Percentiles rank a stretch among this genome's conserved stretches.
Evolutionary conservation across 2,113 vertebrate species (phyloP).

Genomic region (Ceyx melanurus): DNA sequence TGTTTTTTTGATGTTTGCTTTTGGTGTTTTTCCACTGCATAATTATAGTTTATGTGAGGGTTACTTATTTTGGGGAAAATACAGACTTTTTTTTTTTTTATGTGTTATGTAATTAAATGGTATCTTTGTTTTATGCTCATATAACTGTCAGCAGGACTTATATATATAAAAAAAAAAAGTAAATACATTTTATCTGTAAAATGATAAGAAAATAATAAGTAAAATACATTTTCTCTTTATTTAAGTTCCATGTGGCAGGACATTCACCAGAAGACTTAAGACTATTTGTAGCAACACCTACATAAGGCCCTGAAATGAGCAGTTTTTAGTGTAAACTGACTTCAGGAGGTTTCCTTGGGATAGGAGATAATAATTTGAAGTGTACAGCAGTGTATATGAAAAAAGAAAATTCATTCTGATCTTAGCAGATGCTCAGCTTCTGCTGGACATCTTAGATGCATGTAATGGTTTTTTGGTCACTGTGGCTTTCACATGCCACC

Average conservation of each 20-base stretch:
- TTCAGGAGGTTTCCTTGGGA: not conserved
- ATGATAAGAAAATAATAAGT: not conserved
- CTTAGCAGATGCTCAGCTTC: not conserved
- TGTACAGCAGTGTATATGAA: not conserved
- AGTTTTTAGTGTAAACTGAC: not conserved
- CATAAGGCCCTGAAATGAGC: not conserved
- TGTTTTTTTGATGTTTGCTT: not conserved
- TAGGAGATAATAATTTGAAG: not conserved
- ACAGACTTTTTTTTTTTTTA: not conserved
- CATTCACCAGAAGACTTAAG: not conserved
- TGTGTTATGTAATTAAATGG: not conserved
- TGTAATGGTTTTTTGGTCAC: not conserved
- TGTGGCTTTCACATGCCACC: not conserved
- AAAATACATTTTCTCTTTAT: not conserved
- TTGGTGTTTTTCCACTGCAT: not conserved
- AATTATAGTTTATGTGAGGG: not conserved
- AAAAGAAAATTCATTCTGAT: not conserved
- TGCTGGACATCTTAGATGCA: not conserved
- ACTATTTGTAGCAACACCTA: not conserved
- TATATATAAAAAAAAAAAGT: too few relatives aligned
- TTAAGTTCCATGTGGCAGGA: not conserved
- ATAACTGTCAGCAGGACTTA: not conserved
- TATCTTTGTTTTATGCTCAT: not conserved
- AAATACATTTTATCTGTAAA: too few relatives aligned
- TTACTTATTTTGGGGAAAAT: not conserved